A percentile compares a stretch with the other conserved stretches of the same genome.
These are phyloP conservation scores for Lycaon pictus DNA, from an alignment of 2,113 vertebrate genomes.

Conservation along the genomic window DNA sequence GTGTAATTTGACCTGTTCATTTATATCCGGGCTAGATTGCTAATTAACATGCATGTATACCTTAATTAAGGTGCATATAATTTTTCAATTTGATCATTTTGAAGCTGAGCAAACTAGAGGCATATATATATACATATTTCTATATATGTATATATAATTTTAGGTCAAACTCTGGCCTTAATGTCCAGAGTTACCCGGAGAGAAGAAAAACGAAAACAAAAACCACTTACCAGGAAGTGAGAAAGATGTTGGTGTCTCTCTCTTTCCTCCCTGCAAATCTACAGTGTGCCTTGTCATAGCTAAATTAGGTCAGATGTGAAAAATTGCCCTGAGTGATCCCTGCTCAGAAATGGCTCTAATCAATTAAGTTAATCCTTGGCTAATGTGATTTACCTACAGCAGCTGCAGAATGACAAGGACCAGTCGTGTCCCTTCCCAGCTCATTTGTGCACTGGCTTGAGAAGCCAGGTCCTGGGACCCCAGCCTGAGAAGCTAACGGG, in stretches of 20 bases:
- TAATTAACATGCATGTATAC: slow-evolving; percentile 51
- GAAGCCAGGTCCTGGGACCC: not conserved
- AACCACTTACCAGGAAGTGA: not conserved
- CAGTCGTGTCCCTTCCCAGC: not conserved
- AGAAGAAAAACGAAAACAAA: not conserved
- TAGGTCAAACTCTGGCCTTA: not conserved
- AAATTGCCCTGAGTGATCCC: slow-evolving; percentile 35
- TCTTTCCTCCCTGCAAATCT: not conserved
- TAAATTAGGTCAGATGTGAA: slow-evolving; percentile 69
- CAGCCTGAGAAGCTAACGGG: not conserved
- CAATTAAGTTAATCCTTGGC: slow-evolving; percentile 56
- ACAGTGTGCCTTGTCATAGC: not conserved
- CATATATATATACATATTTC: not conserved
- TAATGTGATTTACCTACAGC: slow-evolving; percentile 60
- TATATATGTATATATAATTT: not conserved
- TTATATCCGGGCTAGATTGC: not conserved
- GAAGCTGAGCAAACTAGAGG: not conserved
- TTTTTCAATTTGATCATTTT: not conserved
- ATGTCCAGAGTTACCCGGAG: not conserved
- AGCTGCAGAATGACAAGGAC: not conserved
- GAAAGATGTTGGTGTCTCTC: not conserved
- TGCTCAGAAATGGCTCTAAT: slow-evolving; percentile 17
- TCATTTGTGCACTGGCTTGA: not conserved
- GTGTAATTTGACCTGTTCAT: not conserved
- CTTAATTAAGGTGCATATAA: slow-evolving; percentile 40